A percentile compares a stretch with the other conserved stretches of the same genome.
Conservation (phyloP, 2,888 invertebrate species). For the Pachycephus smyrnensis region DNA sequence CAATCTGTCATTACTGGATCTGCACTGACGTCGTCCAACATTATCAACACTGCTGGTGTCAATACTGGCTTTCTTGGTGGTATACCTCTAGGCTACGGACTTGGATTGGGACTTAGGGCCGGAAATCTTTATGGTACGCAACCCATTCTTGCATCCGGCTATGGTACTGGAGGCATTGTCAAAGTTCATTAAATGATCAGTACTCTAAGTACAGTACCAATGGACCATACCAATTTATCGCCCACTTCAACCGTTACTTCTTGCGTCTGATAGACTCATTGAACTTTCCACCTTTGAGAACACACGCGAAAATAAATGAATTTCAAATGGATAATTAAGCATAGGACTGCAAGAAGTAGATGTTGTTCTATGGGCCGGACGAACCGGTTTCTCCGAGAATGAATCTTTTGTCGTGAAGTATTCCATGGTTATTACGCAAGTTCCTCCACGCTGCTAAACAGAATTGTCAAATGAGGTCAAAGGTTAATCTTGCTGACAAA, state of each 20-base stretch:
- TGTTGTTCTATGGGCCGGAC: slow-evolving; percentile 7
- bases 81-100: slow-evolving; percentile 30
- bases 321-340: not conserved
- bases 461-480: not conserved
- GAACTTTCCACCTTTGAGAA: not conserved
- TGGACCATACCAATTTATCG: not conserved
- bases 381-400: slow-evolving; percentile 14
- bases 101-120: slow-evolving; percentile 43
- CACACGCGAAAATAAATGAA: not conserved
- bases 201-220: not conserved
- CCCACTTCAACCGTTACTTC: not conserved
- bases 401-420: not conserved
- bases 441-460: not conserved
- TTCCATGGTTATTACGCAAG: not conserved
- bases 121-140: slow-evolving; percentile 43
- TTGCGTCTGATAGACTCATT: not conserved
- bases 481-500: not conserved
- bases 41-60: slow-evolving; percentile 25
- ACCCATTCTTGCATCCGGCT: slow-evolving; percentile 37
- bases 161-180: slow-evolving; percentile 36
- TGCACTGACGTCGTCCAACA: slow-evolving; percentile 29
- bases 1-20: slow-evolving; percentile 35
- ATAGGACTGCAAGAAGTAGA: slow-evolving; percentile 6
- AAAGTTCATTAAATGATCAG: slow-evolving; percentile 35
- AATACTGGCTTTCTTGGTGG: slow-evolving; percentile 29